Evolutionary conservation across 35 echinoderm and acorn worm species (phyloP).

Genomic region (Lytechinus pictus): DNA sequence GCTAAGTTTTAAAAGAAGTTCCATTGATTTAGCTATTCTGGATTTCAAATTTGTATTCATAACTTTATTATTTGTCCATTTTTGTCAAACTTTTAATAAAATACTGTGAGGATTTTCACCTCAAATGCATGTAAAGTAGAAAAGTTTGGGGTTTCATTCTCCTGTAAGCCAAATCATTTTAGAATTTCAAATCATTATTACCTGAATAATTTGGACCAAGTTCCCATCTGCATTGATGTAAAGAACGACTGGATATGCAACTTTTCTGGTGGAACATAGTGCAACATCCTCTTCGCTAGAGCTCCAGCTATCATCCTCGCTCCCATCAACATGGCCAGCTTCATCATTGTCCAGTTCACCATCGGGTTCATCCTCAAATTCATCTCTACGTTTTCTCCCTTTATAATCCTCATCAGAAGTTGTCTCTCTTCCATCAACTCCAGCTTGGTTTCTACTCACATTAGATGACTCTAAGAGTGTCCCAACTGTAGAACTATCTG

Average conservation of each 20-base stretch:
- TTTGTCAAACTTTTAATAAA: too few relatives aligned
- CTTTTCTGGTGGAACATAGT: background rate
- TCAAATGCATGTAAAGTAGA: too few relatives aligned
- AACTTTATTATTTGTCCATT: too few relatives aligned
- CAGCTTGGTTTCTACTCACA: background rate
- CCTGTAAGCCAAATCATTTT: too few relatives aligned
- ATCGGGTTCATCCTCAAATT: background rate
- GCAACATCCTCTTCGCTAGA: background rate
- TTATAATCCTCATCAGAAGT: background rate
- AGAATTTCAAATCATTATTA: background rate
- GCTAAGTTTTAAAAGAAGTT: too few relatives aligned
- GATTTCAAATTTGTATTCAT: too few relatives aligned
- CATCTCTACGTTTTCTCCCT: background rate
- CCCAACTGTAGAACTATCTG: background rate
- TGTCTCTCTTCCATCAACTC: background rate
- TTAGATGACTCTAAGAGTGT: background rate
- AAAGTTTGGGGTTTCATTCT: too few relatives aligned
- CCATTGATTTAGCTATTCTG: too few relatives aligned
- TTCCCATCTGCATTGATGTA: background rate
- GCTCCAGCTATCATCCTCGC: background rate
- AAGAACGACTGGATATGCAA: background rate
- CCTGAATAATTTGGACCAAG: conserved; percentile 15
- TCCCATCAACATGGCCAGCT: background rate
- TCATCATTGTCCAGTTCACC: background rate
- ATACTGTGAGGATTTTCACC: too few relatives aligned